Conservation (phyloP, 2,797 vertebrate species). For the Sparidentex hasta region DNA sequence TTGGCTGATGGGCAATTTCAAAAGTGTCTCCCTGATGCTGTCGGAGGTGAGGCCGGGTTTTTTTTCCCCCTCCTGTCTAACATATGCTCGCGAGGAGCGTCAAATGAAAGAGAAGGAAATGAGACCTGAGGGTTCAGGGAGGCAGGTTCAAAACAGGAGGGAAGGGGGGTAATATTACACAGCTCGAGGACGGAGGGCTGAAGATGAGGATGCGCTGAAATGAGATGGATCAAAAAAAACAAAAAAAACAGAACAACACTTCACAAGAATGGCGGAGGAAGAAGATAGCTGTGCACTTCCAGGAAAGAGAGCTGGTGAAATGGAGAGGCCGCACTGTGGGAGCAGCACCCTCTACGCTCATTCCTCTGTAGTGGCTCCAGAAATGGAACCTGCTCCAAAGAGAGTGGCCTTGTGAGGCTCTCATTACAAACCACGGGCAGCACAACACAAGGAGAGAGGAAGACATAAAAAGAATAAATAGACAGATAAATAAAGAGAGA, state of each 20-base stretch:
- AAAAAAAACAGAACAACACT: not conserved
- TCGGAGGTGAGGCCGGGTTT: slow-evolving; percentile 17
- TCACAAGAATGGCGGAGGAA: slow-evolving; percentile 4
- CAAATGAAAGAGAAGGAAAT: slow-evolving; percentile 39
- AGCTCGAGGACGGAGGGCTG: slow-evolving; percentile 9
- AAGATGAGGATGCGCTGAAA: slow-evolving; percentile 25
- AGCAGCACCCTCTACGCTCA: slow-evolving; percentile 23
- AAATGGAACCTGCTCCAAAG: slow-evolving; percentile 48
- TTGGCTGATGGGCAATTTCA: slow-evolving; percentile 76
- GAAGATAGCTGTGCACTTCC: slow-evolving; percentile 5
- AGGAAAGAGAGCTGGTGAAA: slow-evolving; percentile 1
- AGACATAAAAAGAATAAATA: not conserved
- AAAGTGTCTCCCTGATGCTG: slow-evolving; percentile 64
- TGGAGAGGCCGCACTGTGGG: slow-evolving; percentile 11
- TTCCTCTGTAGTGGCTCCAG: slow-evolving; percentile 30
- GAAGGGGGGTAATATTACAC: slow-evolving; percentile 13
- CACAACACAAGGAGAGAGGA: slow-evolving; percentile 1
- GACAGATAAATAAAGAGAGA: slow-evolving; percentile 24
- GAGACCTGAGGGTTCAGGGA: slow-evolving; percentile 36
- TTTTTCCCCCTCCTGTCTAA: slow-evolving; percentile 18
- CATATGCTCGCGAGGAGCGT: slow-evolving; percentile 38
- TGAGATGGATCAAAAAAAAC: slow-evolving; percentile 1
- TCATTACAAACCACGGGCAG: slow-evolving; percentile 37
- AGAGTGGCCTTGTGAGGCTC: slow-evolving; percentile 45
- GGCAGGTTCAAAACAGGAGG: slow-evolving; percentile 27